Evolutionary conservation across 1,140 invertebrate species (phyloP).

Genomic region (Calliopsis andreniformis): DNA sequence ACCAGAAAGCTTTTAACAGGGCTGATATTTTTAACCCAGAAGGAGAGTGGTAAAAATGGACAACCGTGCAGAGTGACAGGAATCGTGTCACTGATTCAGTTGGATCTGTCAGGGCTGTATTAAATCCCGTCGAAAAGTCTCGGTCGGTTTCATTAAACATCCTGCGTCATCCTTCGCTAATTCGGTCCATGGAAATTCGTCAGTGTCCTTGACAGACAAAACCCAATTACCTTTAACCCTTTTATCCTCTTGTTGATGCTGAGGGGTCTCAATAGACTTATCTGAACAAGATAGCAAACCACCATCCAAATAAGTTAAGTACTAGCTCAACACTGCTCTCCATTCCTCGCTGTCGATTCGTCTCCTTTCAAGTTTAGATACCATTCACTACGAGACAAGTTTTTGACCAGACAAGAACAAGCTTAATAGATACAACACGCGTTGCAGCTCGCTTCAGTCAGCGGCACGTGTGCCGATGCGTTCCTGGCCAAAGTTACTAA

Average conservation of each 20-base stretch:
- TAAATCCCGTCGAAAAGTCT: constrained; percentile 1
- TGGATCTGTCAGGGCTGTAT: neutral
- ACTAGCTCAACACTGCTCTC: too few species aligned
- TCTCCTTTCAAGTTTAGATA: neutral
- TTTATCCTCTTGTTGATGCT: too few species aligned
- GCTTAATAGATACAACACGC: neutral
- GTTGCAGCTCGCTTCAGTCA: neutral
- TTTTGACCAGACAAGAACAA: neutral
- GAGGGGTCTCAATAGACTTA: too few species aligned
- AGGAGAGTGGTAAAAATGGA: neutral
- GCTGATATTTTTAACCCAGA: constrained; percentile 35
- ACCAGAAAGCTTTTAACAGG: constrained; percentile 36
- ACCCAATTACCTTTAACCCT: too few species aligned
- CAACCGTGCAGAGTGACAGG: neutral
- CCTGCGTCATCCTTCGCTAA: too few species aligned
- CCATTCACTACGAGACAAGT: neutral
- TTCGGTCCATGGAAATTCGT: too few species aligned
- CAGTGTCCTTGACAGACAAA: too few species aligned
- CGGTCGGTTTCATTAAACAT: neutral
- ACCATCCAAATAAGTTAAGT: too few species aligned
- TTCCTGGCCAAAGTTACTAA: neutral
- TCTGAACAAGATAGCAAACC: too few species aligned
- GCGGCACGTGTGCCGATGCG: neutral
- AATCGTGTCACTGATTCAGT: constrained; percentile 11
- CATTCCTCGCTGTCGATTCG: neutral